Evolutionary conservation across 2,113 vertebrate genomes (phyloP).

Genomic region (Eurypyga helias): DNA sequence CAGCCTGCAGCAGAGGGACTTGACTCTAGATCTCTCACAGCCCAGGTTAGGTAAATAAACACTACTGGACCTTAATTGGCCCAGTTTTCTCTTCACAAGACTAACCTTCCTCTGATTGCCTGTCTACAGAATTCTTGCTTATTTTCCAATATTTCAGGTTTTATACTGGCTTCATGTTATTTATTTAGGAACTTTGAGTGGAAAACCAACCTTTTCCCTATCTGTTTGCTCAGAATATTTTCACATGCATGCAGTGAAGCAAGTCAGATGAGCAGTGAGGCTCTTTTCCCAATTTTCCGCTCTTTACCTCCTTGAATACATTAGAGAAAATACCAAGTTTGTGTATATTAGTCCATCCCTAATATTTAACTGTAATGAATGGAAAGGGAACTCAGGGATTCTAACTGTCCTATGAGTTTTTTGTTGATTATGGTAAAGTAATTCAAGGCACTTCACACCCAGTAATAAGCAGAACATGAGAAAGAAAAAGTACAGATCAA

Average conservation of each 20-base stretch:
- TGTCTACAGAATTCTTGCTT: neutral
- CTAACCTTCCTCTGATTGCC: neutral
- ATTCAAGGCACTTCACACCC: neutral
- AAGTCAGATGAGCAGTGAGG: neutral
- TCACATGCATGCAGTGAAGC: neutral
- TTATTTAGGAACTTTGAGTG: neutral
- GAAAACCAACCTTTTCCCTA: neutral
- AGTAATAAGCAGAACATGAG: neutral
- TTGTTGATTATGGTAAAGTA: neutral
- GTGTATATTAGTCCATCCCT: neutral
- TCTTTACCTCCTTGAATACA: neutral
- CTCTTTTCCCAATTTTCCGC: neutral
- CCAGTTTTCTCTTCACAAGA: neutral
- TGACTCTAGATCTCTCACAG: neutral
- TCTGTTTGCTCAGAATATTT: neutral
- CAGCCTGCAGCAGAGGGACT: neutral
- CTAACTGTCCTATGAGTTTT: neutral
- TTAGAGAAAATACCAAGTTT: neutral
- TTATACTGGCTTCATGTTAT: neutral
- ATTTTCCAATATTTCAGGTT: neutral
- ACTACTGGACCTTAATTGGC: neutral
- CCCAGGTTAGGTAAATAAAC: neutral
- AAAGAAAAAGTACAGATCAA: neutral
- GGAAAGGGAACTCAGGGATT: neutral
- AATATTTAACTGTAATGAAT: neutral